Evolutionary conservation across 2,113 vertebrate genomes (phyloP), one percentile per base, ranked within the genome.

Genomic region (Crotalus viridis): DNA sequence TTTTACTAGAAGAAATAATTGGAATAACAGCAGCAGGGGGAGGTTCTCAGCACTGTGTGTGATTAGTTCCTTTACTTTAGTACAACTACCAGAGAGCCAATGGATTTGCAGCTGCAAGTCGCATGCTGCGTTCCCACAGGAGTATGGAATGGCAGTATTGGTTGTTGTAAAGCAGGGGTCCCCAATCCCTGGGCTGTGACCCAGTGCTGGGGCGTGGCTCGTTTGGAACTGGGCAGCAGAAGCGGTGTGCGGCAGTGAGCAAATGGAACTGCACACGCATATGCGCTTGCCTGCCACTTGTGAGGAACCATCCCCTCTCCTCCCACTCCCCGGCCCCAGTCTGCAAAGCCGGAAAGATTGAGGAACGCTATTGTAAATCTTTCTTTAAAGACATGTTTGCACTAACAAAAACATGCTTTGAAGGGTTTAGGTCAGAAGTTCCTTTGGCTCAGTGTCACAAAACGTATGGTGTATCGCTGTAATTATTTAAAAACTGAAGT

Each of bases 1-100:
- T 81, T 95, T 89, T 64, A 93, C 43, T 85, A 24, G 17, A 55
- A 3, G 59, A 61, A 61, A 61, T 28, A 61, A 61, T 61, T 61
- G 10, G 24, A 61, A 61, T 28, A 61, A 61, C 10, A 87, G 86
- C 10, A 48, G 86, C 3, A 46, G 48, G 86, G 48, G 6, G 3
- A 39, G 15, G 33, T n/a, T 15, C 89, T 74, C 28, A 13, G 26
- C 39, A 28, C 24, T 57, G 21, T 91, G 21, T 22, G 2, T 19
- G 12, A 26, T 85, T 28, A 26, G 64, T 10, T 51, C 19, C n/a
- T 22, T 90, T 10, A 43, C 13, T 26, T 91, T 13, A n/a, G 10
- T 91, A 54, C 7, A 13, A n/a, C 57, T 19, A 86, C 21, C 19
- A 24, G 19, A 91, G 19, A 85, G 51, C 17, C 85, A 17, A 91